These are phyloP conservation scores for Copsychus sechellarum DNA, from an alignment of 2,113 vertebrate genomes.

Conservation along the genomic window DNA sequence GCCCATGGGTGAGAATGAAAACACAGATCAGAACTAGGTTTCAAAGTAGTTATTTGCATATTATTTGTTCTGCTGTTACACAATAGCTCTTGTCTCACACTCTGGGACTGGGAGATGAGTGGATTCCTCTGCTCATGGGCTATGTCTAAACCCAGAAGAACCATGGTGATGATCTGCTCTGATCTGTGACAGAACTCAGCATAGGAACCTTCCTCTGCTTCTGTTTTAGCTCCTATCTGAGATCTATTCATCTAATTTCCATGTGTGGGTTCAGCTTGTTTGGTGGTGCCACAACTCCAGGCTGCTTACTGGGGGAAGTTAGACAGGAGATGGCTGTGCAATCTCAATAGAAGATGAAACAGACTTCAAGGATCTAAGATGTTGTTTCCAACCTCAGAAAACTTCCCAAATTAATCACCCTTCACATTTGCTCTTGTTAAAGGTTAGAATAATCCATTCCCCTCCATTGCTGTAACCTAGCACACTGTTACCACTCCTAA, in stretches of 20 bases:
- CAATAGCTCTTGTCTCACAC: background rate
- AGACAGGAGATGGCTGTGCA: background rate
- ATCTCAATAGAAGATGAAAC: background rate
- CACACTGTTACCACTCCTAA: background rate
- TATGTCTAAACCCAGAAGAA: background rate
- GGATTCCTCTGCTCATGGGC: background rate
- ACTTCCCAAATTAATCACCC: background rate
- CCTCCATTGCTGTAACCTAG: background rate
- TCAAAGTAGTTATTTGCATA: background rate
- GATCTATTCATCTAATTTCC: background rate
- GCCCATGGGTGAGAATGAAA: background rate
- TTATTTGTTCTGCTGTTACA: background rate
- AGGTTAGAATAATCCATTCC: constrained; percentile 60
- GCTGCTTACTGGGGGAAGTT: background rate
- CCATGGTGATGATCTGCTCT: background rate
- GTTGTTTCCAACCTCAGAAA: background rate
- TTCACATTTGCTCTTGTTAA: constrained; percentile 5
- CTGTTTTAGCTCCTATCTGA: background rate
- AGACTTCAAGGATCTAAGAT: background rate
- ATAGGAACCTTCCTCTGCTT: background rate
- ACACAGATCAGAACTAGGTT: background rate
- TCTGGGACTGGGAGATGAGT: background rate
- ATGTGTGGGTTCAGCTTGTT: background rate
- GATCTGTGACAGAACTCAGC: background rate
- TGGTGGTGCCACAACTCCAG: background rate